A percentile compares a stretch with the other conserved stretches of the same genome.
Conservation (phyloP, 64 coral and sea anemone species). For the Porites australiensis region DNA sequence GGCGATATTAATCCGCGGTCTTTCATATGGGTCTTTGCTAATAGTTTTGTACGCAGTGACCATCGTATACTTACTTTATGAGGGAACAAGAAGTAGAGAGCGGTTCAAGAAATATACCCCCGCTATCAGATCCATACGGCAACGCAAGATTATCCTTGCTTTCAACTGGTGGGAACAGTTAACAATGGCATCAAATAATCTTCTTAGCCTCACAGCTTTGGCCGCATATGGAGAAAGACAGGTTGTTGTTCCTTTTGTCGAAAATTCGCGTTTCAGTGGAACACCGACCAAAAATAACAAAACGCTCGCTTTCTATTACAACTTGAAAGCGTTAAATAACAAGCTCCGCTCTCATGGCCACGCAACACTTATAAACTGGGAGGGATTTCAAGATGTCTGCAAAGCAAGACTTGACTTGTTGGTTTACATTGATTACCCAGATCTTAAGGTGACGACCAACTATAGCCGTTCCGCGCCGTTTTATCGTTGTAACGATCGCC, state of each 20-base stretch:
- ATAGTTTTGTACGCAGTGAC: too few relatives aligned
- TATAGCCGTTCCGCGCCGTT: background rate
- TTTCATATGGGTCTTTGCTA: too few relatives aligned
- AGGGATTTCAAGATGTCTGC: slow-evolving; percentile 79
- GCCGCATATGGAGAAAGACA: slow-evolving; percentile 66
- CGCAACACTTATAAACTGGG: slow-evolving; percentile 65
- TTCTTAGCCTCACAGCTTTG: slow-evolving; percentile 74
- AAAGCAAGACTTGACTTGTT: slow-evolving; percentile 76
- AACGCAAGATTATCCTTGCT: background rate
- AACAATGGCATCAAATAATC: slow-evolving; percentile 40
- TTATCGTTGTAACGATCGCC: background rate
- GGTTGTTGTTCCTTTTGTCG: slow-evolving; percentile 87
- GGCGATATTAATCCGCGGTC: too few relatives aligned
- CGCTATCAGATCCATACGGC: too few relatives aligned
- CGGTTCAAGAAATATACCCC: too few relatives aligned
- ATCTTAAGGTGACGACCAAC: slow-evolving; percentile 4
- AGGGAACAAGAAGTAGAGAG: too few relatives aligned
- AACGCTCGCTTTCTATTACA: slow-evolving; percentile 80
- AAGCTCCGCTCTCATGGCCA: slow-evolving; percentile 74
- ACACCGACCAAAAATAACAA: background rate
- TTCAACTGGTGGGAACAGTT: background rate
- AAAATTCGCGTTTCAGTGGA: slow-evolving; percentile 78
- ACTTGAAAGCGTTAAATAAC: slow-evolving; percentile 65
- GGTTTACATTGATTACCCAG: slow-evolving; percentile 84
- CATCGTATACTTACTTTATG: too few relatives aligned